Evolutionary conservation across 1,140 invertebrate species (phyloP).

Genomic region (Vanessa atalanta): DNA sequence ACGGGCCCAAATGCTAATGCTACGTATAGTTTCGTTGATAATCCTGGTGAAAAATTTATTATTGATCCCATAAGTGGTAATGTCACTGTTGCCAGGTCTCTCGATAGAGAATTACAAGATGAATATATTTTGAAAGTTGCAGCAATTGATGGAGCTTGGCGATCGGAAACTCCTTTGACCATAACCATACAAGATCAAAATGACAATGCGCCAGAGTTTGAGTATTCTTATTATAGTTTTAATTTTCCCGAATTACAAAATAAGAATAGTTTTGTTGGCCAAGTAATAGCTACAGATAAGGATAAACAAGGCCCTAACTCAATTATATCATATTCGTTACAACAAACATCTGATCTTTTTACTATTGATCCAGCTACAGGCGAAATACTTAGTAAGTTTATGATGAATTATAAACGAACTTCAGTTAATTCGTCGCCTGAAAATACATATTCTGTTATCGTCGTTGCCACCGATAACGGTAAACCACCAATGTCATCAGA

Average conservation of each 20-base stretch:
- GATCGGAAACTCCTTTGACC: constrained; percentile 92
- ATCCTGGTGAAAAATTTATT: constrained; percentile 92
- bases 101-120: constrained; percentile 94
- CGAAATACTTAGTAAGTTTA: constrained; percentile 92
- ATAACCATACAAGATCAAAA: constrained; percentile 97
- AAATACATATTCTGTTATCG: constrained; percentile 91
- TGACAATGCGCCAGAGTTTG: constrained; percentile 96
- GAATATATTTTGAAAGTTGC: constrained; percentile 94
- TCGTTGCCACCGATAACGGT: constrained; percentile 95
- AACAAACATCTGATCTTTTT: constrained; percentile 95
- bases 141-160: constrained; percentile 94
- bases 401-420: constrained; percentile 90
- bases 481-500: constrained; percentile 94
- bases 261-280: constrained; percentile 90
- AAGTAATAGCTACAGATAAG: constrained; percentile 92
- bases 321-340: constrained; percentile 93
- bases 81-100: constrained; percentile 91
- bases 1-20: constrained; percentile 93
- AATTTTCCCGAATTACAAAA: constrained; percentile 93
- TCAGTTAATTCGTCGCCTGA: constrained; percentile 89
- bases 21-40: constrained; percentile 93
- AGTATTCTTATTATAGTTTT: constrained; percentile 92
- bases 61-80: constrained; percentile 94
- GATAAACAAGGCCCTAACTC: constrained; percentile 98
- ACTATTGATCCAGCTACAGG: constrained; percentile 94